These are phyloP conservation scores for Gymnothorax reevesii DNA, from an alignment of 2,797 vertebrate species.

Conservation along the genomic window DNA sequence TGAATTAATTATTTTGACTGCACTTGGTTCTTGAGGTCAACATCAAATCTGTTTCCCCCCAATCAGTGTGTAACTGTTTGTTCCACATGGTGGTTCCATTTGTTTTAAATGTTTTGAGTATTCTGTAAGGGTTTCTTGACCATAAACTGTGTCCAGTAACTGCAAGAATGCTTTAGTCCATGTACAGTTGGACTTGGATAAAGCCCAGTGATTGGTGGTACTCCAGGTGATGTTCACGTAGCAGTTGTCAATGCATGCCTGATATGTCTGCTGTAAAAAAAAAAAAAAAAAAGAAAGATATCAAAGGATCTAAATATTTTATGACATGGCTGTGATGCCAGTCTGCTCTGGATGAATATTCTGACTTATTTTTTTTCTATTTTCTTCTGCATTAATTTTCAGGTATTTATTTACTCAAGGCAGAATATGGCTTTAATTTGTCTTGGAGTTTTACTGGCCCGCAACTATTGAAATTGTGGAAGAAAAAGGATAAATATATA, in stretches of 20 bases:
- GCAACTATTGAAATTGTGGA: conserved; percentile 74
- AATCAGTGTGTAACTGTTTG: conserved; percentile 45
- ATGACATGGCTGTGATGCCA: conserved; percentile 52
- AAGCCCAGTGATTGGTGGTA: conserved; percentile 50
- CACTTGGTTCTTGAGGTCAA: conserved; percentile 57
- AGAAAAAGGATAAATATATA: conserved; percentile 69
- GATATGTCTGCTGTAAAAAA: conserved; percentile 77
- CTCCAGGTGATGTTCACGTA: conserved; percentile 61
- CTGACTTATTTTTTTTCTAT: conserved; percentile 38
- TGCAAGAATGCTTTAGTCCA: conserved; percentile 47
- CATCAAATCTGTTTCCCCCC: conserved; percentile 20
- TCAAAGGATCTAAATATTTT: conserved; percentile 52
- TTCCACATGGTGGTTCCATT: conserved; percentile 34
- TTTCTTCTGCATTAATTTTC: conserved; percentile 31
- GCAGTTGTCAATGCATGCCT: conserved; percentile 76
- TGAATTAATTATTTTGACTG: conserved; percentile 52
- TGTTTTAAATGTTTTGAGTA: conserved; percentile 46
- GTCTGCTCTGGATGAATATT: conserved; percentile 58
- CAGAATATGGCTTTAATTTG: conserved; percentile 84
- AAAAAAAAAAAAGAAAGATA: conserved; percentile 53
- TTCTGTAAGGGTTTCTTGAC: conserved; percentile 58
- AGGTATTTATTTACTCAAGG: conserved; percentile 58
- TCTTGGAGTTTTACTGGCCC: conserved; percentile 84
- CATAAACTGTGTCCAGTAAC: conserved; percentile 62
- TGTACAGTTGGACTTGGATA: conserved; percentile 45